These are phyloP conservation scores for Nomada lathburiana DNA, from an alignment of 2,888 invertebrate species.

Conservation along the genomic window DNA sequence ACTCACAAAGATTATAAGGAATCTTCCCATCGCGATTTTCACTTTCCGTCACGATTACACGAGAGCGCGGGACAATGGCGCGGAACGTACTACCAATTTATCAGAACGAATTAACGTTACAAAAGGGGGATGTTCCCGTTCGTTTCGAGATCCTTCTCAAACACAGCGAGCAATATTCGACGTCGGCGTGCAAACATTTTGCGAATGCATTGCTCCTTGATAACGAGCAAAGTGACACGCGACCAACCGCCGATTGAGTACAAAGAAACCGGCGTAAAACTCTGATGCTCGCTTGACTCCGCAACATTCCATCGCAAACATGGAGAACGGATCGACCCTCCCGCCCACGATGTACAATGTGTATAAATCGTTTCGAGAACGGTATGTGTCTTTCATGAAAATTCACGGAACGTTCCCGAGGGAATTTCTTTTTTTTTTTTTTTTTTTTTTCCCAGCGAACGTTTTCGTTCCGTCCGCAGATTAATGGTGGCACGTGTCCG, in stretches of 20 bases:
- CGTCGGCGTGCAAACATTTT: not conserved
- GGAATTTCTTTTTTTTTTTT: not conserved
- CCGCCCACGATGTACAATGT: not conserved
- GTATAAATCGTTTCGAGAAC: constrained; percentile 22
- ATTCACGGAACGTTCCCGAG: constrained; percentile 4
- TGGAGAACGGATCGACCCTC: constrained; percentile 6
- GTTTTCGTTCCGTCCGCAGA: constrained; percentile 1
- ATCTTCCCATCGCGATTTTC: not conserved
- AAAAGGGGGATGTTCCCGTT: not conserved
- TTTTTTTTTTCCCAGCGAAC: not conserved
- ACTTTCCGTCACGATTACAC: not conserved
- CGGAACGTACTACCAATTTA: constrained; percentile 33
- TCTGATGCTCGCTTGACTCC: not conserved
- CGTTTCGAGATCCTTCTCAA: constrained; percentile 2
- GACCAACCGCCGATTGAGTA: not conserved
- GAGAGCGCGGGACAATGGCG: not conserved
- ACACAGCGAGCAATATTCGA: not conserved
- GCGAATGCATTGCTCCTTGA: not conserved
- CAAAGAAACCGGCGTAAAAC: constrained; percentile 15
- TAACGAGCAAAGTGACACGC: not conserved
- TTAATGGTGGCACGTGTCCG: not conserved
- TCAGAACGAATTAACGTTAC: constrained; percentile 26
- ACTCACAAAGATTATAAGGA: too few relatives aligned
- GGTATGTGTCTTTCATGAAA: constrained; percentile 22
- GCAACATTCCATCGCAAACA: constrained; percentile 20